Evolutionary conservation across 1,140 invertebrate species (phyloP), one percentile per base, ranked within the genome.

Genomic region (Pogonomyrmex californicus): DNA sequence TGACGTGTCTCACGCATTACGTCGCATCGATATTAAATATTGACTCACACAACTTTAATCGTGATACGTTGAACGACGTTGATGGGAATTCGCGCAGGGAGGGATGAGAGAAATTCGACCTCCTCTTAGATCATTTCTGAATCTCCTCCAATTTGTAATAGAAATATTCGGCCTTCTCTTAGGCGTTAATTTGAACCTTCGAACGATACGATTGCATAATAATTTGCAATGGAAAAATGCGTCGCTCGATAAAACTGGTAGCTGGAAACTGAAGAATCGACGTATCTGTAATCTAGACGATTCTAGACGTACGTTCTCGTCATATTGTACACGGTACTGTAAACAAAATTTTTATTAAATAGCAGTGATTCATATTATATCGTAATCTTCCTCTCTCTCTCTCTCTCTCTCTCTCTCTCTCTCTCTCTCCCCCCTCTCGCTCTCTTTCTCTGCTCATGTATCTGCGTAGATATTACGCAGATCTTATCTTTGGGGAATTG

Each of bases 211-310:
- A 47, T 83, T 83, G 33, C 12, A 60, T 73, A 73, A 75, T 56
- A 66, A 81, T 81, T 83, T 83, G n/a, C 65, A 83, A 82, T 58
- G 30, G n/a, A 82, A 73, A 83, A 75, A 62, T 75, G 54, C 44
- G 7, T 17, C 17, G 41, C 41, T 47, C 41, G 33, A 60, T 38
- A 47, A 82, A 38, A 62, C 54, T n/a, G 30, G 33, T n/a, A 44
- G 65, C 36, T 56, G 41, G 36, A 4, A 56, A 44, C 1, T 9
- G 49, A 33, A 30, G 41, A 77, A 47, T 4, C 14, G 9, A 1
- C 51, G 4, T 6, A 56, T 41, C n/a, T 14, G 62, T 51, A 41
- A 54, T 79, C 60, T 38, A 6, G 14, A 30, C 41, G 75, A 36
- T 63, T 77, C 54, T 63, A 12, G 56, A 62, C 51, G 2, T 62